Percentiles rank a stretch among this genome's conserved stretches.
Conservation (phyloP, 1,140 invertebrate genomes). For the Lepidurus packardi region DNA sequence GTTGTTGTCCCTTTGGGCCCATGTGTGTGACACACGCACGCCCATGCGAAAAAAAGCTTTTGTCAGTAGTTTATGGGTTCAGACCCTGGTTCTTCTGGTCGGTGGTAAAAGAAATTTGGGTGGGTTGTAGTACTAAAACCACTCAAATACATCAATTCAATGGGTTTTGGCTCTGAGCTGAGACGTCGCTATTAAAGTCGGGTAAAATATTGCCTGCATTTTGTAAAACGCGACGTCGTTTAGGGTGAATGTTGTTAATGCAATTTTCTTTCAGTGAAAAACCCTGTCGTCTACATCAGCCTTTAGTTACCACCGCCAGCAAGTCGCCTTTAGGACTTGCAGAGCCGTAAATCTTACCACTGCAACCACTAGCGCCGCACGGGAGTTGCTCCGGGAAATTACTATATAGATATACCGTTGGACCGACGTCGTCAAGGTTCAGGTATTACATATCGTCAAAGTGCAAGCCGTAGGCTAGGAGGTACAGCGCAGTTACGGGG, state of each 20-base stretch:
- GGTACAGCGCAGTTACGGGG: not conserved
- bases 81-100: no score
- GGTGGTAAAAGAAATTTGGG: no score
- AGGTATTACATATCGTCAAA: constrained; percentile 1
- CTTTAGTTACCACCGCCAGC: not conserved
- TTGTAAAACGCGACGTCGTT: not conserved
- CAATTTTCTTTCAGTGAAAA: not conserved
- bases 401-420: not conserved
- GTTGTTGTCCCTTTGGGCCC: not conserved
- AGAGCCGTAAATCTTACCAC: not conserved
- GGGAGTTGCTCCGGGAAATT: no score
- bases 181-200: not conserved
- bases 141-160: not conserved
- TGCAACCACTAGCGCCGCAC: not conserved
- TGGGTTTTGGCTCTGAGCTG: not conserved
- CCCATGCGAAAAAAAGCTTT: no score
- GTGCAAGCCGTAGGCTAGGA: not conserved
- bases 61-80: no score
- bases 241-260: not conserved
- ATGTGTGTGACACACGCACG: no score
- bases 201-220: not conserved
- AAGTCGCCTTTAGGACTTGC: not conserved
- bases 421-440: not conserved
- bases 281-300: not conserved
- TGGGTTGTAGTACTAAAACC: not conserved